Evolutionary conservation across 1,140 invertebrate genomes (phyloP).

Genomic region (Leptoteleia sp.): DNA sequence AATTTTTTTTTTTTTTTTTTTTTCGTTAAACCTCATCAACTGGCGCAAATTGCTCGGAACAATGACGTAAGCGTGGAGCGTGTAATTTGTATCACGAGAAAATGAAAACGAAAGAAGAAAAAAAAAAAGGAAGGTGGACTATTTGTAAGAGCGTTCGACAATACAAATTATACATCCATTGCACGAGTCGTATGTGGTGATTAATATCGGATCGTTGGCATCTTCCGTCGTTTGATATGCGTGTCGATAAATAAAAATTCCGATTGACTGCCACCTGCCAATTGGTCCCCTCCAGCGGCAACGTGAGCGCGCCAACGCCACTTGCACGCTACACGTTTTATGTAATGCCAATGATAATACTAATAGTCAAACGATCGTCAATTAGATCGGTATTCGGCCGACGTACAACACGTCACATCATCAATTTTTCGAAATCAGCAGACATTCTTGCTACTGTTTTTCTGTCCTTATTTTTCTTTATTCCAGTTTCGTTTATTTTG

Average conservation of each 20-base stretch:
- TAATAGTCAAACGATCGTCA: slow-evolving; percentile 50
- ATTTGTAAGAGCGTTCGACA: slow-evolving; percentile 42
- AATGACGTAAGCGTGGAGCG: slow-evolving; percentile 14
- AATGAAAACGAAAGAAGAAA: slow-evolving; percentile 6
- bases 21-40: neutral
- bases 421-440: slow-evolving; percentile 19
- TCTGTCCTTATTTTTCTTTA: neutral
- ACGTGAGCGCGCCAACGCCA: slow-evolving; percentile 61
- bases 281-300: slow-evolving; percentile 55
- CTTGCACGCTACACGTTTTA: slow-evolving; percentile 62
- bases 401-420: slow-evolving; percentile 10
- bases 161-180: slow-evolving; percentile 58
- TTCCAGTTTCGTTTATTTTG: too few species aligned
- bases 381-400: slow-evolving; percentile 45
- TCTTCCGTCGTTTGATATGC: slow-evolving; percentile 56
- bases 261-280: slow-evolving; percentile 73
- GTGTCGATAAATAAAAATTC: slow-evolving; percentile 71
- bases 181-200: slow-evolving; percentile 34
- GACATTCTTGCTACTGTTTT: neutral
- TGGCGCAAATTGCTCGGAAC: slow-evolving; percentile 11
- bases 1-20: too few species aligned
- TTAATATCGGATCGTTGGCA: slow-evolving; percentile 56
- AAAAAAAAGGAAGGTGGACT: too few species aligned
- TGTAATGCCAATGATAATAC: slow-evolving; percentile 63
- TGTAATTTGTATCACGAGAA: slow-evolving; percentile 18